A percentile compares a stretch with the other conserved stretches of the same genome.
phyloP scores from a whole-genome alignment of 2,113 vertebrate genomes.

The Phasianus colchicus region DNA sequence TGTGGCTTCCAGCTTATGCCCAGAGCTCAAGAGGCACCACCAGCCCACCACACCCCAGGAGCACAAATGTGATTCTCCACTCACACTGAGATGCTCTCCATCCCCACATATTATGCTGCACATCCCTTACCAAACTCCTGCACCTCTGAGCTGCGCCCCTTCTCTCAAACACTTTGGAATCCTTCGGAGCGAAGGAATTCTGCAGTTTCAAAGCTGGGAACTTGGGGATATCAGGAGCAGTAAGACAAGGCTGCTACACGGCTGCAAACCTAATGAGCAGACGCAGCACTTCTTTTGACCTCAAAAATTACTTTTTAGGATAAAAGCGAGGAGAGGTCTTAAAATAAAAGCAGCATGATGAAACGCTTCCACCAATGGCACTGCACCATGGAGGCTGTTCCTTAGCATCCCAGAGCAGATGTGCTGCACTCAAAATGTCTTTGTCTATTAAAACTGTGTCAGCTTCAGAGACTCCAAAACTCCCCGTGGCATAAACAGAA shows the following conservation, averaged over 20 bases:
- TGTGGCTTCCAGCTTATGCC: neutral
- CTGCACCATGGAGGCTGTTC: conserved; percentile 5
- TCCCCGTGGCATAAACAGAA: conserved; percentile 65
- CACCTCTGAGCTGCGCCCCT: accelerated
- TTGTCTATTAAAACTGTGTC: conserved; percentile 68
- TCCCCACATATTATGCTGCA: accelerated
- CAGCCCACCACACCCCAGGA: neutral
- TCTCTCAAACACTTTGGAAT: neutral
- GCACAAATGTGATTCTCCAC: accelerated
- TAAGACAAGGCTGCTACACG: neutral
- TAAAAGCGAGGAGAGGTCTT: conserved; percentile 4
- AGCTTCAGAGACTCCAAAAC: conserved; percentile 59
- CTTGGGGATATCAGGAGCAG: accelerated
- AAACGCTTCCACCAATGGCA: neutral
- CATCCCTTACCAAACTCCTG: accelerated
- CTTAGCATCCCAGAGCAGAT: conserved; percentile 48
- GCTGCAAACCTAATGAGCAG: neutral
- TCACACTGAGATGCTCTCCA: neutral
- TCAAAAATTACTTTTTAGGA: conserved; percentile 28
- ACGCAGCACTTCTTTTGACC: conserved; percentile 52
- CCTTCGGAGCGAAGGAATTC: neutral
- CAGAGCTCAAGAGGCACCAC: neutral
- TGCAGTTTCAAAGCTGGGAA: neutral
- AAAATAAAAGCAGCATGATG: neutral
- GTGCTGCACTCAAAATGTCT: conserved; percentile 68